Evolutionary conservation across 2,888 invertebrate species (phyloP).

Genomic region (Phengaris alcon): DNA sequence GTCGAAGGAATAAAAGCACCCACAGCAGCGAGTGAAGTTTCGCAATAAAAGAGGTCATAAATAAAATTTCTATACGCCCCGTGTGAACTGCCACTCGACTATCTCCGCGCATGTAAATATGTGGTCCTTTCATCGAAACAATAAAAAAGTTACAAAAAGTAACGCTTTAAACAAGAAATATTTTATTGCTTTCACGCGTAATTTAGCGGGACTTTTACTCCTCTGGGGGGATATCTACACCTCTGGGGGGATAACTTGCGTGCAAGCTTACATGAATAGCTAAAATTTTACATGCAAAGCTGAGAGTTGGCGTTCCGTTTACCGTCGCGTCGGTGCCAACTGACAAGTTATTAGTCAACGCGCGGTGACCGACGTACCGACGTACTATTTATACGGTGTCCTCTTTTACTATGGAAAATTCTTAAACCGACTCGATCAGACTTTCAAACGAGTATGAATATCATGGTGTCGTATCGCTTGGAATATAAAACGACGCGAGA

Average conservation of each 20-base stretch:
- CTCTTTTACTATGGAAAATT: constrained; percentile 53
- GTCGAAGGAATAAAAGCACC: constrained; percentile 75
- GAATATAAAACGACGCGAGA: constrained; percentile 30
- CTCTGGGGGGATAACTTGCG: constrained; percentile 50
- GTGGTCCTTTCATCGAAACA: constrained; percentile 46
- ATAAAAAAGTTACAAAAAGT: constrained; percentile 42
- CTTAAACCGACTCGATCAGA: constrained; percentile 47
- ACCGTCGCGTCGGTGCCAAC: constrained; percentile 41
- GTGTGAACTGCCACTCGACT: constrained; percentile 61
- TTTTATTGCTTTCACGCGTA: constrained; percentile 48
- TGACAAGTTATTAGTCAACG: constrained; percentile 40
- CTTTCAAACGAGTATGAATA: constrained; percentile 58
- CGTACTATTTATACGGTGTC: constrained; percentile 44
- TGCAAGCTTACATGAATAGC: constrained; percentile 53
- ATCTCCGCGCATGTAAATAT: constrained; percentile 52
- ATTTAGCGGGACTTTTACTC: no score
- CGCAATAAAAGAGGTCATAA: constrained; percentile 76
- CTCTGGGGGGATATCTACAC: no score
- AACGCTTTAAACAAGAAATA: constrained; percentile 38
- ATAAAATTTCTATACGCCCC: constrained; percentile 69
- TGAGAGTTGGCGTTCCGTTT: constrained; percentile 44
- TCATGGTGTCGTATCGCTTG: constrained; percentile 45
- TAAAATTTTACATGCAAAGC: constrained; percentile 48
- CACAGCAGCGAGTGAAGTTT: constrained; percentile 77
- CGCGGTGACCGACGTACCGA: constrained; percentile 38